Evolutionary conservation across 2,888 invertebrate genomes (phyloP).

Genomic region (Polymixis flavicincta): DNA sequence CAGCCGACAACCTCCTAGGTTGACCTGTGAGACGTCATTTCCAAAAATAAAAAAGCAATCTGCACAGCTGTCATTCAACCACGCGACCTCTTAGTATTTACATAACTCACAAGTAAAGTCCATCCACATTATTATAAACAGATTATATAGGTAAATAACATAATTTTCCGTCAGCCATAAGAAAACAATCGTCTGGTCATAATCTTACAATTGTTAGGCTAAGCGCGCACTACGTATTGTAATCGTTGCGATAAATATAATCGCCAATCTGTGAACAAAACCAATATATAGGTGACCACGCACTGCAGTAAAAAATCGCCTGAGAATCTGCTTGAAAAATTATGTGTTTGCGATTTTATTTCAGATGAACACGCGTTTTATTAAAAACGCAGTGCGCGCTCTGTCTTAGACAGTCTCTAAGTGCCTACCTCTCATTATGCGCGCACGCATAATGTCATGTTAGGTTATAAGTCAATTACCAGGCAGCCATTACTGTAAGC

Average conservation of each 20-base stretch:
- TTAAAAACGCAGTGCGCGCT: too few species aligned
- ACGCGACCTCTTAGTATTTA: background rate
- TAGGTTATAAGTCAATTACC: conserved; percentile 52
- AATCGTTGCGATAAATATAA: too few species aligned
- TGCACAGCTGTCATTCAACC: background rate
- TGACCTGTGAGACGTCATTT: too few species aligned
- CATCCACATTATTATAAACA: conserved; percentile 4
- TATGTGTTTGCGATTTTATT: too few species aligned
- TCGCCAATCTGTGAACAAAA: too few species aligned
- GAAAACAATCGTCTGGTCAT: conserved; percentile 12
- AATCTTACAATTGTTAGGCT: background rate
- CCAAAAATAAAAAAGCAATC: background rate
- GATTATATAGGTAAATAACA: background rate
- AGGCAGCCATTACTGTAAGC: conserved; percentile 29
- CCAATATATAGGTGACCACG: too few species aligned
- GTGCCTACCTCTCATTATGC: conserved; percentile 1
- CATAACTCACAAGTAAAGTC: background rate
- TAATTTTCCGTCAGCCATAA: background rate
- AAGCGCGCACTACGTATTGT: too few species aligned
- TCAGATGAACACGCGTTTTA: too few species aligned
- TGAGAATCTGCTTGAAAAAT: too few species aligned
- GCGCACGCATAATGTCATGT: conserved; percentile 34
- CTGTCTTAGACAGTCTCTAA: conserved; percentile 1
- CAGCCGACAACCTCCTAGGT: too few species aligned
- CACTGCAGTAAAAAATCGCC: too few species aligned